Evolutionary conservation across 1,140 invertebrate species (phyloP).

Genomic region (Tetraneura akinire): DNA sequence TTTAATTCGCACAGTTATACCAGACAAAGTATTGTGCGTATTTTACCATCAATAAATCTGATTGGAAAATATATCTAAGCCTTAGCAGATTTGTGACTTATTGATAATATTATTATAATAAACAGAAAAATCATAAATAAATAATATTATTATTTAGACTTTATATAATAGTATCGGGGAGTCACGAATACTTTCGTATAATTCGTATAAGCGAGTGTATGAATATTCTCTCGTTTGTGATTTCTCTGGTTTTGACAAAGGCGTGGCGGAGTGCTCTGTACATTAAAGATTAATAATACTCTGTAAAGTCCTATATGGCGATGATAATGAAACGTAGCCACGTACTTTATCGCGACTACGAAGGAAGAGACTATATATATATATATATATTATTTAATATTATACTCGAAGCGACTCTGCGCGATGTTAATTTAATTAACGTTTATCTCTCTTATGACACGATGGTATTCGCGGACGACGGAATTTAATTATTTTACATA

Average conservation of each 20-base stretch:
- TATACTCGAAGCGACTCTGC: not conserved
- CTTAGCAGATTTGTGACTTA: too few relatives aligned
- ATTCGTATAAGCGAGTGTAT: too few relatives aligned
- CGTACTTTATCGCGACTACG: not conserved
- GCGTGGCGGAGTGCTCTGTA: not conserved
- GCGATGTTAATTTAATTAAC: constrained; percentile 30
- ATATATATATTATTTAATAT: not conserved
- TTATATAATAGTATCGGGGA: too few relatives aligned
- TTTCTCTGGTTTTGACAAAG: constrained; percentile 2
- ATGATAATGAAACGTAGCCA: not conserved
- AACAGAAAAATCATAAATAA: too few relatives aligned
- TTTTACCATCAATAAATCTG: too few relatives aligned
- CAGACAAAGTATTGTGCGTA: too few relatives aligned
- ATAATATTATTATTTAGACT: too few relatives aligned
- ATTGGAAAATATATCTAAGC: too few relatives aligned
- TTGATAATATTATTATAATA: too few relatives aligned
- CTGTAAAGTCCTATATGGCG: constrained; percentile 2
- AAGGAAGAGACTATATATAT: constrained; percentile 10
- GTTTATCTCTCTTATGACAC: constrained; percentile 12
- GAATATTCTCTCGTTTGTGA: not conserved
- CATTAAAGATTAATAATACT: constrained; percentile 16
- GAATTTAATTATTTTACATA: constrained; percentile 6
- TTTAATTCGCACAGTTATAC: too few relatives aligned
- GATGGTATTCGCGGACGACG: not conserved
- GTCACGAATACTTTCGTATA: too few relatives aligned